Evolutionary conservation across 2,797 vertebrate species (phyloP).

Genomic region (Tragopan temminckii): DNA sequence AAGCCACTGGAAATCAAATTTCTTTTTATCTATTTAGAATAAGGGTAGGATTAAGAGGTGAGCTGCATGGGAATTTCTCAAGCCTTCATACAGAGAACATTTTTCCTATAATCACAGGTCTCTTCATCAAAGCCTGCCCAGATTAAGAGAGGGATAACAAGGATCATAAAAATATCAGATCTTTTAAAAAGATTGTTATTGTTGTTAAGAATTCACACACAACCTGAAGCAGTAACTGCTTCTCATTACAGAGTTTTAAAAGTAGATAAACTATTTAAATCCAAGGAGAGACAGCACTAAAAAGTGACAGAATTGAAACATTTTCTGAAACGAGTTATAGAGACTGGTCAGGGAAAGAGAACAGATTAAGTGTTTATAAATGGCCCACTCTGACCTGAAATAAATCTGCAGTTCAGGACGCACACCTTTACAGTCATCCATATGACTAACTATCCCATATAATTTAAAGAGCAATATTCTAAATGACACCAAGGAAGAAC

Average conservation of each 20-base stretch:
- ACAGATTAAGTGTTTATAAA: neutral
- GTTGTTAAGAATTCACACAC: neutral
- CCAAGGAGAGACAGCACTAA: neutral
- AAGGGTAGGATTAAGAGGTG: neutral
- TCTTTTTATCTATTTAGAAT: neutral
- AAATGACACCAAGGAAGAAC: neutral
- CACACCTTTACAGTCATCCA: neutral
- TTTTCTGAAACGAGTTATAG: neutral
- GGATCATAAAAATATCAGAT: neutral
- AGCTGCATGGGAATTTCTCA: neutral
- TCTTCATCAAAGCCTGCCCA: neutral
- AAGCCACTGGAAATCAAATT: neutral
- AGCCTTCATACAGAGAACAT: neutral
- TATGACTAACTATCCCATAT: neutral
- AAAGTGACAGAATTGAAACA: neutral
- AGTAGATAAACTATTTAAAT: neutral
- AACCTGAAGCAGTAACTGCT: neutral
- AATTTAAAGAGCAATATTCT: neutral
- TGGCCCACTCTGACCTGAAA: neutral
- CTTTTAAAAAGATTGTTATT: neutral
- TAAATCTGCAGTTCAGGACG: neutral
- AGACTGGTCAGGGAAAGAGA: neutral
- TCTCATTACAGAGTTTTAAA: neutral
- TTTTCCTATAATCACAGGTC: neutral
- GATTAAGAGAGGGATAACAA: neutral